These are phyloP conservation scores for Chironomus striatipennis DNA, from an alignment of 1,140 invertebrate species.

Conservation along the genomic window DNA sequence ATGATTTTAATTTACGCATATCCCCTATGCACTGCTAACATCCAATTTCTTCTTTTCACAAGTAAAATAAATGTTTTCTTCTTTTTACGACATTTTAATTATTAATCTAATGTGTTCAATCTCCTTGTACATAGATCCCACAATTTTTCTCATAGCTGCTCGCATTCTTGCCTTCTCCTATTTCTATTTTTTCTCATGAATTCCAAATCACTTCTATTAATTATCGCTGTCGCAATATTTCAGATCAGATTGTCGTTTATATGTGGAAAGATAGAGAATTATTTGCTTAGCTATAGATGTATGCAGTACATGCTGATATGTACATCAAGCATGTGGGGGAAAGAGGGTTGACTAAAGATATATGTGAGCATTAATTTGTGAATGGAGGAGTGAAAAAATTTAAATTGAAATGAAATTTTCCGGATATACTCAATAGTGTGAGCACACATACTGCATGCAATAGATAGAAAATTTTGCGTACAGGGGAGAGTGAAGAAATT, in stretches of 20 bases:
- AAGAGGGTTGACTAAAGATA: not conserved
- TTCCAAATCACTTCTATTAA: conserved; percentile 9
- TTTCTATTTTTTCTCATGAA: not conserved
- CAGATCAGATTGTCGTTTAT: conserved; percentile 10
- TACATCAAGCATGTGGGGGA: not conserved
- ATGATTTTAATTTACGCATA: too few relatives aligned
- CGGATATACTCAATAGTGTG: not conserved
- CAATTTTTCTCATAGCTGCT: not conserved
- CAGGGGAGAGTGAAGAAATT: not conserved
- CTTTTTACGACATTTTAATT: conserved; percentile 16
- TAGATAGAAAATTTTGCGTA: not conserved
- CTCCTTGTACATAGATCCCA: not conserved
- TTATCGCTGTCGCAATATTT: conserved; percentile 13
- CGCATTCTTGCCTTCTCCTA: not conserved
- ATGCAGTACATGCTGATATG: not conserved
- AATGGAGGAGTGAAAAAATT: not conserved
- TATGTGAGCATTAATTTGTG: conserved; percentile 5
- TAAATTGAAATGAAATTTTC: not conserved
- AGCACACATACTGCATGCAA: not conserved
- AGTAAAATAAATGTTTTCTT: conserved; percentile 23
- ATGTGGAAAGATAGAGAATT: not conserved
- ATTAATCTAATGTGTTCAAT: conserved; percentile 9
- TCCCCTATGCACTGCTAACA: not conserved
- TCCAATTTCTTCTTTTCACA: not conserved
- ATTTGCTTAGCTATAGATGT: not conserved